These are phyloP conservation scores for Hipposideros armiger DNA, from an alignment of 2,113 vertebrate species.

Conservation along the genomic window DNA sequence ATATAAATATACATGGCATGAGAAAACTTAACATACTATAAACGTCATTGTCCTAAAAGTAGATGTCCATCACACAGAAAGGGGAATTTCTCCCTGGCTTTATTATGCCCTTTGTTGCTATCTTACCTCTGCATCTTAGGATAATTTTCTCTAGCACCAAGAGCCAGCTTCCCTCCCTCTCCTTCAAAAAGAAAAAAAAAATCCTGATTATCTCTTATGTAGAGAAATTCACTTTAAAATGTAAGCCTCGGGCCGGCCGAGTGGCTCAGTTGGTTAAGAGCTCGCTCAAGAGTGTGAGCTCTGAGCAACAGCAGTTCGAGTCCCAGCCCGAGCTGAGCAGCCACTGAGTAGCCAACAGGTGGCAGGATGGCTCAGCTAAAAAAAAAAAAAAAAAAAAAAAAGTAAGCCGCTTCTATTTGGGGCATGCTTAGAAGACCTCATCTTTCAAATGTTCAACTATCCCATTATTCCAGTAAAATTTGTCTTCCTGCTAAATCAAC, in stretches of 20 bases:
- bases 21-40: not conserved
- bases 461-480: not conserved
- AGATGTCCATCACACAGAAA: not conserved
- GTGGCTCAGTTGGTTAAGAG: no score
- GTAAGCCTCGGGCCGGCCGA: not conserved
- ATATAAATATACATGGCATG: not conserved
- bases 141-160: conserved; percentile 5
- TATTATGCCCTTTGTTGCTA: not conserved
- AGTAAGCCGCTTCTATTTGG: not conserved
- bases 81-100: not conserved
- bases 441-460: not conserved
- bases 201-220: not conserved
- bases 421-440: not conserved
- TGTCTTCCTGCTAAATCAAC: conserved; percentile 13
- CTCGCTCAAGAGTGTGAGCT: no score
- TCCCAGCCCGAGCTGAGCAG: no score
- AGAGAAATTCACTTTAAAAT: not conserved
- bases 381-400: not conserved
- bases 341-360: no score
- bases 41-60: conserved; percentile 10
- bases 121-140: not conserved
- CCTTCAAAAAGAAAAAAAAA: not conserved
- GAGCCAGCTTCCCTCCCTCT: not conserved
- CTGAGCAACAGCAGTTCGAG: no score
- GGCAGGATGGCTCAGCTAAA: no score